Conservation (phyloP, 2,113 vertebrate genomes). For the Rhabdomys dilectus region DNA sequence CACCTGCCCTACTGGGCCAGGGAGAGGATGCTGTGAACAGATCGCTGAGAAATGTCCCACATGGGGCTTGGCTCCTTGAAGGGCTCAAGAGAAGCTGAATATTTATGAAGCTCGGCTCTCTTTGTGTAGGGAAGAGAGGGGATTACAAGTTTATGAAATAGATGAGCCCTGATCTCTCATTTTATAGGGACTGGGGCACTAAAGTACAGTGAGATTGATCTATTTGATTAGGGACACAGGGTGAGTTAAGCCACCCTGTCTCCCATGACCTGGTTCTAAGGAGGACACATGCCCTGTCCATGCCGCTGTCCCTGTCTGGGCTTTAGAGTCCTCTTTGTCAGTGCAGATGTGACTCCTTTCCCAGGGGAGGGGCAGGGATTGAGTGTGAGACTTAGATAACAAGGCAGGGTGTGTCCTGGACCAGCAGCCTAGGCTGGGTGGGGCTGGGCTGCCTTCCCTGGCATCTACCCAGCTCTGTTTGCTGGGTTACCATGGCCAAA, state of each 20-base stretch:
- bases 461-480: neutral
- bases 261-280: neutral
- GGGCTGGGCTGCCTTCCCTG: neutral
- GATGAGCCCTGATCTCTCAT: neutral
- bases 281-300: neutral
- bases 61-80: neutral
- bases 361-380: neutral
- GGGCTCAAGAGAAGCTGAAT: neutral
- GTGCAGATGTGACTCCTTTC: neutral
- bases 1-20: neutral
- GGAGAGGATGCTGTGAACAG: neutral
- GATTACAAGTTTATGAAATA: neutral
- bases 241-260: neutral
- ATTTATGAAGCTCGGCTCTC: neutral
- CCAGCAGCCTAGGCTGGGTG: neutral
- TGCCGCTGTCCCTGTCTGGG: neutral
- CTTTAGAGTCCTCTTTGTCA: neutral
- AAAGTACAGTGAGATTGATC: constrained; percentile 24
- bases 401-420: constrained; percentile 28
- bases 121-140: neutral
- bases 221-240: neutral
- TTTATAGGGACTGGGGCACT: neutral
- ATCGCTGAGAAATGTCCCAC: neutral
- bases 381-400: neutral
- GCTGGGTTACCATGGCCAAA: neutral